These are phyloP conservation scores for Morelia viridis DNA, from an alignment of 2,797 vertebrate genomes.

Conservation along the genomic window DNA sequence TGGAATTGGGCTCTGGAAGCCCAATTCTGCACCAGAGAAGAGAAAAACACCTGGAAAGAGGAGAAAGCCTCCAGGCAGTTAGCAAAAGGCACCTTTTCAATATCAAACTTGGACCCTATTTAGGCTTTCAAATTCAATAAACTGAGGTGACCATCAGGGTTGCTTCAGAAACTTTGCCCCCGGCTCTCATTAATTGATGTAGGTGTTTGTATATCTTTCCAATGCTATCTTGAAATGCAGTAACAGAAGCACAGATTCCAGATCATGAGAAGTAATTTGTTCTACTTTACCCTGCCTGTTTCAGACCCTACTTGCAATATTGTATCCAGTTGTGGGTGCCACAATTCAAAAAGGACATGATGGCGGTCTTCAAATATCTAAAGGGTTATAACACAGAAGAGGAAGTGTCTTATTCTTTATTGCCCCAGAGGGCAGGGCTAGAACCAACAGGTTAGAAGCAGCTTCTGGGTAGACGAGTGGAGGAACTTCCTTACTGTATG, in stretches of 20 bases:
- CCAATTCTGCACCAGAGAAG: not conserved
- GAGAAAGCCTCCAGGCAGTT: not conserved
- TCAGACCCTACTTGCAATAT: not conserved
- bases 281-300: not conserved
- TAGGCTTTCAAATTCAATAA: not conserved
- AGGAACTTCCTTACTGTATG: not conserved
- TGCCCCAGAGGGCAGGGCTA: not conserved
- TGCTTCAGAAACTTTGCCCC: not conserved
- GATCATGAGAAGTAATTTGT: not conserved
- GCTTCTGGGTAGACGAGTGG: not conserved
- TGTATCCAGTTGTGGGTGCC: not conserved
- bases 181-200: not conserved
- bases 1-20: not conserved
- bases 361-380: not conserved
- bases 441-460: not conserved
- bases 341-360: not conserved
- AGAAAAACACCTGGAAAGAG: not conserved
- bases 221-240: not conserved
- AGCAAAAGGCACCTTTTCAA: not conserved
- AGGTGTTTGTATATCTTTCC: not conserved
- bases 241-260: not conserved
- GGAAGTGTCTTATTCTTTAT: not conserved
- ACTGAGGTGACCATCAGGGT: not conserved
- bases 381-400: not conserved
- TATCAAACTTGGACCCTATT: not conserved